Evolutionary conservation across 2,113 vertebrate species (phyloP).

Genomic region (Nothocercus nigrocapillus): DNA sequence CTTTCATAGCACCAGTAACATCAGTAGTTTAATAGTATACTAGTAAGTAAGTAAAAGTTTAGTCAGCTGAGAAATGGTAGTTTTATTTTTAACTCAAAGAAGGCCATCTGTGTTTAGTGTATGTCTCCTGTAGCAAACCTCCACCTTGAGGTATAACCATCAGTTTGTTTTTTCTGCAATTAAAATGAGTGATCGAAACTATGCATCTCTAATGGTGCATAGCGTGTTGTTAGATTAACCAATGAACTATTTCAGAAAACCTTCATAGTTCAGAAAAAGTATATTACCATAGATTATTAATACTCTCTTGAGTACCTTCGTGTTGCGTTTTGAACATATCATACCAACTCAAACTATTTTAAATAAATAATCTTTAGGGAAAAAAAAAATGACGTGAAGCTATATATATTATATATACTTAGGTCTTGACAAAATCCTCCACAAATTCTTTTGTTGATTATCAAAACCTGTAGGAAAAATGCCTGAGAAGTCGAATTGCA

Average conservation of each 20-base stretch:
- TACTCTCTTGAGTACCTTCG: neutral
- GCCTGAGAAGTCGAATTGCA: neutral
- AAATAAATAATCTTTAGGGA: neutral
- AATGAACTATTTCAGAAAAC: rapidly evolving
- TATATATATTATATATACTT: neutral
- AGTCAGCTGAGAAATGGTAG: neutral
- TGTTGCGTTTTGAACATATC: neutral
- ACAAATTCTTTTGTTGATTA: neutral
- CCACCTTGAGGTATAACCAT: neutral
- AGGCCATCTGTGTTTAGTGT: neutral
- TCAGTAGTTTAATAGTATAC: rapidly evolving
- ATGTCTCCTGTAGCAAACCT: rapidly evolving
- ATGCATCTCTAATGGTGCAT: neutral
- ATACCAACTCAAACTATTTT: neutral
- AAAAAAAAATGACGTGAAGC: neutral
- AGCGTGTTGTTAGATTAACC: neutral
- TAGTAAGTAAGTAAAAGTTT: neutral
- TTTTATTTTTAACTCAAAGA: neutral
- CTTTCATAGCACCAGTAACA: neutral
- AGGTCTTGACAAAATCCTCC: neutral
- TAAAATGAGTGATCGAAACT: neutral
- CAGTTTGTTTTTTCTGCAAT: neutral
- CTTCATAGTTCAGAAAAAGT: neutral
- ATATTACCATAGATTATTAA: neutral
- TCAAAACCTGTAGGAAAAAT: neutral